Percentiles rank a stretch among this genome's conserved stretches.
Evolutionary conservation across 2,888 invertebrate genomes (phyloP).

Genomic region (Lasioglossum leucozonium): DNA sequence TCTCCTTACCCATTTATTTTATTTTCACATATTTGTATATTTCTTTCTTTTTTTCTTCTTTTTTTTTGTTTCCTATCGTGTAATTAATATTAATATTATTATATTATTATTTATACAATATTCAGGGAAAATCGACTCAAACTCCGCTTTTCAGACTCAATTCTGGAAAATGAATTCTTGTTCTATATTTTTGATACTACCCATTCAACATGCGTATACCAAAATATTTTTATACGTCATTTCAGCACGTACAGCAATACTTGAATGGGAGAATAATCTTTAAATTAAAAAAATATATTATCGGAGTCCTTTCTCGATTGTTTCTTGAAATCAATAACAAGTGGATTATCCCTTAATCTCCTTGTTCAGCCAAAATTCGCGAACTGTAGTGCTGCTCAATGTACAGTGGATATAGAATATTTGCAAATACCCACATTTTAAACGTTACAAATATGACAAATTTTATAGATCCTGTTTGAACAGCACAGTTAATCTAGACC

Average conservation of each 20-base stretch:
- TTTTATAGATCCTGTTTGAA: not conserved
- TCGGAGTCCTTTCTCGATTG: not conserved
- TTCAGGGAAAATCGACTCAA: not conserved
- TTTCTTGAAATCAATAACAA: not conserved
- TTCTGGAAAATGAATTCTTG: not conserved
- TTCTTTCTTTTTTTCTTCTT: not conserved
- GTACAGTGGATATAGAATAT: not conserved
- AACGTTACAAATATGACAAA: not conserved
- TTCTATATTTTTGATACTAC: not conserved
- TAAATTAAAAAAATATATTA: not conserved
- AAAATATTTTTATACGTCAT: not conserved
- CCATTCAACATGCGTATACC: not conserved
- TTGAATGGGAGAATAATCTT: not conserved
- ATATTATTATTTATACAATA: not conserved
- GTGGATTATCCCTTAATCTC: not conserved
- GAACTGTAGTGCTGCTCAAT: not conserved
- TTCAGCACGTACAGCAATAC: not conserved
- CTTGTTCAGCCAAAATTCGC: not conserved
- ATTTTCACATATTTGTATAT: not conserved
- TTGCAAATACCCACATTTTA: not conserved
- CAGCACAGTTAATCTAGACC: not conserved
- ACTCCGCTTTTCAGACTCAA: not conserved
- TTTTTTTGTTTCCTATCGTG: not conserved
- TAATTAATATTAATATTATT: not conserved
- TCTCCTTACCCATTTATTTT: not conserved